Conservation (phyloP, 1,140 invertebrate genomes). For the Acromyrmex echinatior region DNA sequence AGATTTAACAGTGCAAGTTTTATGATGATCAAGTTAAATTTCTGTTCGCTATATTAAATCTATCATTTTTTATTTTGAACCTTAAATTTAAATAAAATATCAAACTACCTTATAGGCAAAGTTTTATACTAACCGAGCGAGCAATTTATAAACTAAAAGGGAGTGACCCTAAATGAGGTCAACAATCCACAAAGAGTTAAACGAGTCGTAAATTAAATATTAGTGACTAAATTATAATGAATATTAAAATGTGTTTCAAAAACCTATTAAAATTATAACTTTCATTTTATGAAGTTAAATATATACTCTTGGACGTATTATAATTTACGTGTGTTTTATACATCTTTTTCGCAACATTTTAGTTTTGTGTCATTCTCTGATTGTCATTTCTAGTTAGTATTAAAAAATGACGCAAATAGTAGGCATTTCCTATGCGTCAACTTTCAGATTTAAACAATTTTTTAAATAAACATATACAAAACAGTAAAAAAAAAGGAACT, state of each 20-base stretch:
- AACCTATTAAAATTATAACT: background rate
- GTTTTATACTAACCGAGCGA: too few relatives aligned
- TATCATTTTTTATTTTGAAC: too few relatives aligned
- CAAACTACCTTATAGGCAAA: too few relatives aligned
- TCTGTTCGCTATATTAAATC: too few relatives aligned
- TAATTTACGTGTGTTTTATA: background rate
- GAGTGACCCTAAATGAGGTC: too few relatives aligned
- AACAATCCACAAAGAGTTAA: too few relatives aligned
- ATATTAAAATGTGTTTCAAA: background rate
- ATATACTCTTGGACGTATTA: background rate
- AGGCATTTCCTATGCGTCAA: background rate
- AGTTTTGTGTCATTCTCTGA: background rate
- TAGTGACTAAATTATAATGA: background rate
- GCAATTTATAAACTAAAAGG: too few relatives aligned
- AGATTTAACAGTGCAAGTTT: too few relatives aligned
- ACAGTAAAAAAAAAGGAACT: background rate
- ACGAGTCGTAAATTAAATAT: background rate
- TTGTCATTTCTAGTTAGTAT: conserved; percentile 19
- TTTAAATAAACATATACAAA: background rate
- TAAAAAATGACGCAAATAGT: background rate
- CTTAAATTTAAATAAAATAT: too few relatives aligned
- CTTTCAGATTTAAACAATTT: background rate
- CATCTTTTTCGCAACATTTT: background rate
- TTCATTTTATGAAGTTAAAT: background rate
- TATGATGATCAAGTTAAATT: too few relatives aligned